These are phyloP conservation scores for Sylvia atricapilla DNA, from an alignment of 2,113 vertebrate genomes.

Conservation along the genomic window DNA sequence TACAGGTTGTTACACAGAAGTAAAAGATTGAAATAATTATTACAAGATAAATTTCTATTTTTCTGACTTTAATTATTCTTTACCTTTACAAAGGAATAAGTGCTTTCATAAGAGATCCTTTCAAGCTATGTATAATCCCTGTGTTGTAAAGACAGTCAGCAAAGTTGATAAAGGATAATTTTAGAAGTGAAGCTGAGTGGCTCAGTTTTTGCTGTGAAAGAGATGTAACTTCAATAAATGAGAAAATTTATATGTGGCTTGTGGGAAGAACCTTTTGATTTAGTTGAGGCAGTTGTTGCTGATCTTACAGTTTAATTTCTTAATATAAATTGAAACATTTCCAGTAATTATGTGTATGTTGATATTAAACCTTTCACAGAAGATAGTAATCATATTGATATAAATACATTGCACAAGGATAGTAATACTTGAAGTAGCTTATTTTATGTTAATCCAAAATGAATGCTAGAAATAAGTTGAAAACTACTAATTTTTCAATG, in stretches of 20 bases:
- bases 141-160: neutral
- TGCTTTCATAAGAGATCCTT: neutral
- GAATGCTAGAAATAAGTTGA: constrained; percentile 6
- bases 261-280: constrained; percentile 17
- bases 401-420: neutral
- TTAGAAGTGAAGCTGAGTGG: constrained; percentile 24
- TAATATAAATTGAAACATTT: constrained; percentile 52
- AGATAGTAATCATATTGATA: constrained; percentile 16
- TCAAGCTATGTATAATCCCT: neutral
- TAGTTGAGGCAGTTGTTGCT: constrained; percentile 39
- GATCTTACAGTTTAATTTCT: constrained; percentile 53
- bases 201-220: neutral
- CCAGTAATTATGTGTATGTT: constrained; percentile 14
- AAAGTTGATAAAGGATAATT: constrained; percentile 14
- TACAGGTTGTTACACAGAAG: neutral
- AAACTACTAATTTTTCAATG: neutral
- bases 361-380: constrained; percentile 19
- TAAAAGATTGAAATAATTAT: neutral
- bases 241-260: constrained; percentile 29
- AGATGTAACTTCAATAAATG: neutral
- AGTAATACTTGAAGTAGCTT: neutral
- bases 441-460: constrained; percentile 20
- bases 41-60: neutral
- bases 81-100: neutral
- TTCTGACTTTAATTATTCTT: neutral